phyloP scores from a whole-genome alignment of 2,113 vertebrate genomes.

The Scolopax mira region DNA sequence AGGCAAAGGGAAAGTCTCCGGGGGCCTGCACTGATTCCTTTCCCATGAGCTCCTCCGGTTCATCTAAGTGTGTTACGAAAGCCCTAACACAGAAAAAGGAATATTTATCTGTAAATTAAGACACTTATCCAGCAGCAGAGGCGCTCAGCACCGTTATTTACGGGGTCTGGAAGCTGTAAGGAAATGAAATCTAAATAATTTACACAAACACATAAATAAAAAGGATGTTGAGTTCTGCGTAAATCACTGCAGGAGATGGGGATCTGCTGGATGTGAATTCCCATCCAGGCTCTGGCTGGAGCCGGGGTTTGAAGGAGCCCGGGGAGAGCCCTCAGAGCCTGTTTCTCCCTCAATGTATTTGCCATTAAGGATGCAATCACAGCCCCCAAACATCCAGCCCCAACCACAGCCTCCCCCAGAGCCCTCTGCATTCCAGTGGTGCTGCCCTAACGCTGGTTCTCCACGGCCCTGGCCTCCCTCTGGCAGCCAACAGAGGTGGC shows the following conservation, averaged over 20 bases:
- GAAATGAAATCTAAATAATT: conserved; percentile 11
- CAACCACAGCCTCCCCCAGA: neutral
- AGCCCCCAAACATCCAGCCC: neutral
- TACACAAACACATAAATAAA: neutral
- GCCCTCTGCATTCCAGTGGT: neutral
- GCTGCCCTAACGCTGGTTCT: neutral
- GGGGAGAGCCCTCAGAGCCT: neutral
- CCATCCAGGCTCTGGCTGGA: neutral
- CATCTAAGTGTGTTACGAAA: neutral
- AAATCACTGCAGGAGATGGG: neutral
- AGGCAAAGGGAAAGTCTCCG: neutral
- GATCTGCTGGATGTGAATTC: neutral
- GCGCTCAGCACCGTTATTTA: neutral
- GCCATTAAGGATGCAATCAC: neutral
- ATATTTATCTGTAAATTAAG: neutral
- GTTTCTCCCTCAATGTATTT: neutral
- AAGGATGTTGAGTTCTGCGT: neutral
- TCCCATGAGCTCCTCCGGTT: neutral
- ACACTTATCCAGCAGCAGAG: neutral
- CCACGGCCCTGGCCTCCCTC: neutral
- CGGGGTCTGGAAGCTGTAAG: neutral
- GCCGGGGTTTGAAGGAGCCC: neutral
- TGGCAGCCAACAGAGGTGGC: neutral
- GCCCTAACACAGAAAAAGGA: neutral
- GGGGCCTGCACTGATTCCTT: neutral